Evolutionary conservation across 2,888 invertebrate species (phyloP).

Genomic region (Lomographa bimaculata): DNA sequence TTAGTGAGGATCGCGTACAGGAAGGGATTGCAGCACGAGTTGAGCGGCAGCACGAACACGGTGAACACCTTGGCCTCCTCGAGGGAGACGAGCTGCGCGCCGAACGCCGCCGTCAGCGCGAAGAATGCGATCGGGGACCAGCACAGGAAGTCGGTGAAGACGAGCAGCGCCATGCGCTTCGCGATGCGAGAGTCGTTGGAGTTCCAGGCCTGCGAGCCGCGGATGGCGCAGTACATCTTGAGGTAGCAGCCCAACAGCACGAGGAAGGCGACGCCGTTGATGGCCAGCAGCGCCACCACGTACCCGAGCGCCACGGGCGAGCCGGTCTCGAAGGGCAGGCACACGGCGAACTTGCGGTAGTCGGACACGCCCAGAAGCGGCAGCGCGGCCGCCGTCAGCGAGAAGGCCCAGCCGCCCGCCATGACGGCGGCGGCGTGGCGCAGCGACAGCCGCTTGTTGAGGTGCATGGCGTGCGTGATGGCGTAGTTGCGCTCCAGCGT

Average conservation of each 20-base stretch:
- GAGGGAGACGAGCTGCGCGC: conserved; percentile 93
- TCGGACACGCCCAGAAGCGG: conserved; percentile 96
- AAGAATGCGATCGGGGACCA: conserved; percentile 99
- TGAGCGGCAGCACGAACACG: conserved; percentile 97
- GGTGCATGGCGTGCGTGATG: conserved; percentile 98
- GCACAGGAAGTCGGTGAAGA: conserved; percentile 98
- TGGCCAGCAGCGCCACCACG: conserved; percentile 94
- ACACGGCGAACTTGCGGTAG: conserved; percentile 98
- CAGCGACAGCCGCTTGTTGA: conserved; percentile 96
- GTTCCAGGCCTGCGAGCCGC: conserved; percentile 99
- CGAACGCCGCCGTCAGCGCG: conserved; percentile 96
- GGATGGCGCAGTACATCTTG: conserved; percentile 98
- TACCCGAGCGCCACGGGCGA: conserved; percentile 91
- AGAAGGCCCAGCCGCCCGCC: conserved; percentile 96
- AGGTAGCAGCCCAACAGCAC: conserved; percentile 98
- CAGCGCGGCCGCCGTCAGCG: conserved; percentile 92
- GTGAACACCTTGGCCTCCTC: conserved; percentile 98
- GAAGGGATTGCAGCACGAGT: conserved; percentile 99
- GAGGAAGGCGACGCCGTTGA: conserved; percentile 97
- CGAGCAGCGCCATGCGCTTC: conserved; percentile 97
- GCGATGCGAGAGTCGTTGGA: conserved; percentile 98
- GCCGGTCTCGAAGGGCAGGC: conserved; percentile 96
- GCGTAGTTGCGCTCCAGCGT: conserved; percentile 98
- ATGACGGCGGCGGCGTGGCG: conserved; percentile 96
- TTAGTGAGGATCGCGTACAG: conserved; percentile 98